Base-by-base conservation (phyloP, 2,797 vertebrate species). In the Centroberyx gerrardi region DNA sequence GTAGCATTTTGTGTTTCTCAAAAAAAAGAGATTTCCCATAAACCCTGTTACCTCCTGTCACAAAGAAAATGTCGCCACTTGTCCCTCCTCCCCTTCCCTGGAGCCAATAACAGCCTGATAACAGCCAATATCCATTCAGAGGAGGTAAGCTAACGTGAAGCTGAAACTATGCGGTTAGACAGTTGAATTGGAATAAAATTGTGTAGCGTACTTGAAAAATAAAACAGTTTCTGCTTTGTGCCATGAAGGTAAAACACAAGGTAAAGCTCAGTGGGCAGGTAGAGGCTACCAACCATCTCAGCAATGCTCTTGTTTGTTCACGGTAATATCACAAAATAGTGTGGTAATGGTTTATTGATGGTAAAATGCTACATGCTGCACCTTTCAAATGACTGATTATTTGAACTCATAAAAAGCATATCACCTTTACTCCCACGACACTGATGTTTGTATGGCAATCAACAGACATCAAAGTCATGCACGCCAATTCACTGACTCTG, bases 401-500 rank as follows among this genome's bases (percentile, higher is more conserved):
- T 46, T 46, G 2, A 46, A 14, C 15, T 46, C 44, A 46, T 15
- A 15, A 15, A 52, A 10, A 27, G 5, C 13, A 3, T 8, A 27
- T 36, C 55, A 38, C 28, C 15, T 15, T 3, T 18, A 29, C 18
- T 33, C 60, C 10, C 27, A 27, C 54, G 17, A 44, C 22, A 46
- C 3, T 2, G 2, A 58, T 22, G 38, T 18, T 58, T 6, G 3
- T 9, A 17, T 54, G 38, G 6, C 59, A 53, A 0, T 12, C 44
- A 42, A 40, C 29, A 53, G 51, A 71, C 62, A 67, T 72, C 59
- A 74, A 70, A 68, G 59, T 59, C 36, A 67, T 62, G 14, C 8
- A 12, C 8, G 3, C 14, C n/a, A n/a, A 63, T 67, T 28, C 38
- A 51, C 58, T 48, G 42, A 31, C 31, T 44, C 18, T 33, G 55